Percentiles rank a stretch among this genome's conserved stretches.
Conservation (phyloP, 2,888 invertebrate species). For the Parthenolecanium corni region DNA sequence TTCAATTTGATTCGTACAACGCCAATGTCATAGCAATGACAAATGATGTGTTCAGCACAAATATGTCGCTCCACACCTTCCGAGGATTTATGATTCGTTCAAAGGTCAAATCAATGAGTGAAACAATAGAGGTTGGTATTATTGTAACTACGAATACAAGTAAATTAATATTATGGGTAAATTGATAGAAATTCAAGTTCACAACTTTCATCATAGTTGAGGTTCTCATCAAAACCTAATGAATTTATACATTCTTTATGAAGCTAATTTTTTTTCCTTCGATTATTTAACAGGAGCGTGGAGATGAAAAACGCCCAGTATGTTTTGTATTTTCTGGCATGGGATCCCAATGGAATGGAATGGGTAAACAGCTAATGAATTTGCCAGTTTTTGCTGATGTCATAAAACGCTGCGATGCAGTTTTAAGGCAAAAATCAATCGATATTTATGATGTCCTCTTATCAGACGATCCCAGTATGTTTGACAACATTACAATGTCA, state of each 20-base stretch:
- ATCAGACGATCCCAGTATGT: slow-evolving; percentile 47
- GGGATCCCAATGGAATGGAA: slow-evolving; percentile 67
- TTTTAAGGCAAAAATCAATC: slow-evolving; percentile 51
- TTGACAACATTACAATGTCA: slow-evolving; percentile 54
- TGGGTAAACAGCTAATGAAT: slow-evolving; percentile 54
- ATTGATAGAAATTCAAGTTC: too few relatives aligned
- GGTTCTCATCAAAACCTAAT: too few relatives aligned
- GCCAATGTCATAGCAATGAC: slow-evolving; percentile 35
- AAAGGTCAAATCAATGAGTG: neutral
- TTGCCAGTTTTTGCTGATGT: slow-evolving; percentile 54
- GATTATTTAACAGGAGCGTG: neutral
- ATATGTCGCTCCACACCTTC: slow-evolving; percentile 41
- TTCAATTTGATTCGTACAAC: slow-evolving; percentile 33
- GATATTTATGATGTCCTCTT: slow-evolving; percentile 52
- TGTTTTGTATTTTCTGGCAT: slow-evolving; percentile 64
- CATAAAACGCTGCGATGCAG: too few relatives aligned
- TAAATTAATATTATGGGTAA: too few relatives aligned
- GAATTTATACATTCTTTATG: too few relatives aligned
- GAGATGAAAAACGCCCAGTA: slow-evolving; percentile 39
- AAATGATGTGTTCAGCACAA: slow-evolving; percentile 35
- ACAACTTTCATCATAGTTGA: too few relatives aligned
- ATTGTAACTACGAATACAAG: too few relatives aligned
- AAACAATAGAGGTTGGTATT: too few relatives aligned
- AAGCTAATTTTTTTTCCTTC: neutral
- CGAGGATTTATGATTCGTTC: slow-evolving; percentile 43